These are phyloP conservation scores for Listronotus bonariensis DNA, from an alignment of 1,140 invertebrate species.

Conservation along the genomic window DNA sequence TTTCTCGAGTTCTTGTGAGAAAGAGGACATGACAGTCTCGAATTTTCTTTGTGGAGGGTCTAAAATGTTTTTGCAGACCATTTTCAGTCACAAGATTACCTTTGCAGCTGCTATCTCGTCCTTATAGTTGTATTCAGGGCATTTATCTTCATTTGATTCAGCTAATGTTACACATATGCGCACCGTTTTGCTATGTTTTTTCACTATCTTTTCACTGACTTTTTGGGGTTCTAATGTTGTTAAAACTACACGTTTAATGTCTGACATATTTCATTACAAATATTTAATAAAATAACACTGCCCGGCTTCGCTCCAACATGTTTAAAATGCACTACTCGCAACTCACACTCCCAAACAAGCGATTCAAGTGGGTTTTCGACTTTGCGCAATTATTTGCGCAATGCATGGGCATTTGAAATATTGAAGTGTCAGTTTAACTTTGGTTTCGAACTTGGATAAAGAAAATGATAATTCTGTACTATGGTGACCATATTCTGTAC, in stretches of 20 bases:
- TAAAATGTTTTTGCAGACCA: constrained; percentile 48
- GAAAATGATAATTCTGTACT: too few relatives aligned
- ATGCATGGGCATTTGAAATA: constrained; percentile 39
- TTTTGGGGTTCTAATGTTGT: constrained; percentile 49
- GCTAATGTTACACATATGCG: constrained; percentile 64
- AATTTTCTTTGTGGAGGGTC: constrained; percentile 12
- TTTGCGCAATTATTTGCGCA: constrained; percentile 44
- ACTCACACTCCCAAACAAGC: constrained; percentile 39
- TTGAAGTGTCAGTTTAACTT: too few relatives aligned
- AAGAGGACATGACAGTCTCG: constrained; percentile 17
- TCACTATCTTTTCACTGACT: constrained; percentile 44
- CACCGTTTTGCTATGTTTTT: constrained; percentile 54
- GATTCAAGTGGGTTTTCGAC: constrained; percentile 26
- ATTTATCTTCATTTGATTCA: constrained; percentile 68
- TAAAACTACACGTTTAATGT: constrained; percentile 49
- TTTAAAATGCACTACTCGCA: constrained; percentile 51
- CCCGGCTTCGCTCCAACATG: constrained; percentile 54
- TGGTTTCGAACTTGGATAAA: too few relatives aligned
- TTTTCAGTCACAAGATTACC: constrained; percentile 61
- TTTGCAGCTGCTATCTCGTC: constrained; percentile 64
- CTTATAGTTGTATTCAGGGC: constrained; percentile 69
- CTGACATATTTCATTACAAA: constrained; percentile 55
- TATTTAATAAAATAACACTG: constrained; percentile 47
- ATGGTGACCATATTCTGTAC: too few relatives aligned
- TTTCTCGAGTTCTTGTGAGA: constrained; percentile 9